These are phyloP conservation scores for Adelphocoris suturalis DNA, from an alignment of 2,888 invertebrate species.

Conservation along the genomic window DNA sequence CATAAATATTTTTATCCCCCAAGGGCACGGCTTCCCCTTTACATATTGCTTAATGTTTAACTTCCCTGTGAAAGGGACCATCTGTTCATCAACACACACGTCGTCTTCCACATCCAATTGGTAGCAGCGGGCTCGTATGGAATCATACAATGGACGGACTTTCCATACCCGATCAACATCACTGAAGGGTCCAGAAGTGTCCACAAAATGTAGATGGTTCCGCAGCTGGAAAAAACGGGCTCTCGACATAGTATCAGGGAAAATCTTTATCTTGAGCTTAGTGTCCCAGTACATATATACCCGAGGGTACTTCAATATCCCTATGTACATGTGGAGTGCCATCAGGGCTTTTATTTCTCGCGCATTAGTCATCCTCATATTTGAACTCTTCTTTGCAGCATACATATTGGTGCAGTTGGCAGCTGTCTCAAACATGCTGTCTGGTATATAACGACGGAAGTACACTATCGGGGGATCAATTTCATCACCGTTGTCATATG, in stretches of 20 bases:
- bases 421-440: neutral
- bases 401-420: conserved; percentile 34
- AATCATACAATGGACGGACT: conserved; percentile 69
- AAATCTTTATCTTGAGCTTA: neutral
- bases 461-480: conserved; percentile 10
- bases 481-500: neutral
- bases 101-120: conserved; percentile 49
- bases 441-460: conserved; percentile 21
- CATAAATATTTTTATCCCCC: no score
- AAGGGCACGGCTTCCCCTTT: no score
- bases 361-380: neutral
- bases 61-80: no score
- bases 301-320: conserved; percentile 34
- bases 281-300: conserved; percentile 37
- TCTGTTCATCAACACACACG: conserved; percentile 73
- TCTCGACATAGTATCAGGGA: neutral
- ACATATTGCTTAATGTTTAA: conserved; percentile 71
- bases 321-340: conserved; percentile 19
- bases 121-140: conserved; percentile 30
- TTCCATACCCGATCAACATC: conserved; percentile 69
- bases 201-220: conserved; percentile 44
- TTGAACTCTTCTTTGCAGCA: conserved; percentile 20
- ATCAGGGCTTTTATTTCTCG: conserved; percentile 30
- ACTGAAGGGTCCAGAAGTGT: neutral
- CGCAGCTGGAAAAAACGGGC: conserved; percentile 42